Evolutionary conservation across 2,888 invertebrate species (phyloP), one percentile per base, ranked within the genome.

Genomic region (Nemotelus pantherinus): DNA sequence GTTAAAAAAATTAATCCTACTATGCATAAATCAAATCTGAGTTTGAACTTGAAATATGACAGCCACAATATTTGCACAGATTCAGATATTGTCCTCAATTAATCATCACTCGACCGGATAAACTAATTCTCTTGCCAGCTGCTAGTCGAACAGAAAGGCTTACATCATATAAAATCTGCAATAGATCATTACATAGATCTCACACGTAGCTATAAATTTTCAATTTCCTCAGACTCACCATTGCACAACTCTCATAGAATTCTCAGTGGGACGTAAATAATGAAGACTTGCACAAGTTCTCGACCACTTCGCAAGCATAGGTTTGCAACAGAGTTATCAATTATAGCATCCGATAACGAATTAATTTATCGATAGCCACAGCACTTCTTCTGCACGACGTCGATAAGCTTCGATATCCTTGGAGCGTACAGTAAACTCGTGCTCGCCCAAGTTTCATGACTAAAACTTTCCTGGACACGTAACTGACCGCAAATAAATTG

Each of bases 401-500:
- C 70, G 70, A 70, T 70, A 70, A 53, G 43, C 44, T 55, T 47
- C 47, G 9, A 68, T 50, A 39, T n/a, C 25, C 67, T 9, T n/a
- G 10, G 45, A 45, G 70, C 25, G 41, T 9, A 6, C 5, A 41
- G 44, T 41, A 41, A 65, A 43, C 50, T 39, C 53, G 7, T 65
- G 43, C 68, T 6, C 39, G 45, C 25, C 25, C 3, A 9, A 50
- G 5, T 7, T 50, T 39, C 41, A 39, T 60, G 55, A 70, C 70
- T 43, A 7, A 70, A 70, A 70, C 53, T 70, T 53, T 53, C 43
- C 43, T 55, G 25, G 70, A 55, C 53, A 70, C 70, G 70, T 70
- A 70, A 55, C 70, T 70, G 70, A 70, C 70, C 70, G 53, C 70
- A 55, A 70, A 70, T 70, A 70, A 43, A 70, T 70, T 70, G 70